Evolutionary conservation across 2,797 vertebrate genomes (phyloP).

Genomic region (Hydrocynus forskahlii): DNA sequence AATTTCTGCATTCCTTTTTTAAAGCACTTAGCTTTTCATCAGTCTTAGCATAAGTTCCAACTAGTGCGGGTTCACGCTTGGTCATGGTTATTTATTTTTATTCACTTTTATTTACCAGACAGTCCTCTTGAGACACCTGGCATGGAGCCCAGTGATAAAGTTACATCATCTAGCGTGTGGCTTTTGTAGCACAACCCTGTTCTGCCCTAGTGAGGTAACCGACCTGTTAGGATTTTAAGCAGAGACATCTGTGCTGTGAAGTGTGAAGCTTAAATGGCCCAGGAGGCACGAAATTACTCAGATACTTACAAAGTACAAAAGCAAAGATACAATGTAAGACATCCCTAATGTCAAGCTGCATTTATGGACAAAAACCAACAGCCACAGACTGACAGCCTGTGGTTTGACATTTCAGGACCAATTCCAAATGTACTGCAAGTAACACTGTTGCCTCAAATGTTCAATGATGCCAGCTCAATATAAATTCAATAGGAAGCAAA

Average conservation of each 20-base stretch:
- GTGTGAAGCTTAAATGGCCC: not conserved
- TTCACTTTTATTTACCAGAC: not conserved
- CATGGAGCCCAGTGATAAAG: constrained; percentile 12
- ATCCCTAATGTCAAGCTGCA: not conserved
- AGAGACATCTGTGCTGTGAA: not conserved
- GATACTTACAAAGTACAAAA: not conserved
- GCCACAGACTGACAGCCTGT: not conserved
- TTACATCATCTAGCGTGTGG: constrained; percentile 14
- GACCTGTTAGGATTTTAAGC: constrained; percentile 1
- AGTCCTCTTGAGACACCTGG: constrained; percentile 7
- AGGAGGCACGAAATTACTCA: not conserved
- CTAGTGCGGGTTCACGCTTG: not conserved
- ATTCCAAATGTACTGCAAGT: not conserved
- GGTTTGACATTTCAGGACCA: not conserved
- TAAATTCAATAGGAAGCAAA: not conserved
- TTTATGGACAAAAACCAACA: not conserved
- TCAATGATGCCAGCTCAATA: not conserved
- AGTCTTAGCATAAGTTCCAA: not conserved
- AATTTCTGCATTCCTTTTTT: not conserved
- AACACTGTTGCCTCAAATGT: not conserved
- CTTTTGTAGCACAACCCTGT: not conserved
- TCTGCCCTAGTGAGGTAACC: not conserved
- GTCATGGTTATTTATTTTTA: constrained; percentile 6
- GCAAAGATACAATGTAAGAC: not conserved
- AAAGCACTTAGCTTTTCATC: not conserved